Percentiles rank a stretch among this genome's conserved stretches.
Conservation (phyloP, 2,113 vertebrate genomes). For the Phrynocephalus versicolor region DNA sequence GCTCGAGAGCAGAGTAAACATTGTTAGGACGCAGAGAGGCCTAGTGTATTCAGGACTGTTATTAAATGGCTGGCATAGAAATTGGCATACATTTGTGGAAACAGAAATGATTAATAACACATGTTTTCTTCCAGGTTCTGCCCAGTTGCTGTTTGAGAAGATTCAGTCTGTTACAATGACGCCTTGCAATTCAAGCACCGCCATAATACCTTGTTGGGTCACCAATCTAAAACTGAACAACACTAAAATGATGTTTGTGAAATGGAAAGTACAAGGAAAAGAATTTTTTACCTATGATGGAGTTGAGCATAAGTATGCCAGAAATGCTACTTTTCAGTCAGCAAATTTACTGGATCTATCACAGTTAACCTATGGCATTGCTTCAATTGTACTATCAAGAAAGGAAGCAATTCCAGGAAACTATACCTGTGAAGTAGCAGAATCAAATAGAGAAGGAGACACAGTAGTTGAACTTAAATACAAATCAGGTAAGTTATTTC, state of each 20-base stretch:
- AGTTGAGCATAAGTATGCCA: fast-evolving
- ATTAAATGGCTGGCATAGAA: neutral
- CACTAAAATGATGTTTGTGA: conserved; percentile 48
- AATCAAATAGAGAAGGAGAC: conserved; percentile 71
- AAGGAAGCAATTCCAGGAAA: conserved; percentile 61
- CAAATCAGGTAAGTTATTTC: conserved; percentile 59
- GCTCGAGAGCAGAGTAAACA: neutral
- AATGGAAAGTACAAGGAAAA: conserved; percentile 59
- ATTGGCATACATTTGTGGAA: neutral
- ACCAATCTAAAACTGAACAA: conserved; percentile 45
- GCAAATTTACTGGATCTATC: conserved; percentile 13
- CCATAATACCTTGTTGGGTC: conserved; percentile 70
- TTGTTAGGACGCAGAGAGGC: neutral
- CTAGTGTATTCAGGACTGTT: neutral
- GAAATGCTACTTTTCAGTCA: fast-evolving
- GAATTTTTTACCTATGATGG: conserved; percentile 65
- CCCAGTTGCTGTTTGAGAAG: conserved; percentile 57
- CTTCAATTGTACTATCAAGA: conserved; percentile 64
- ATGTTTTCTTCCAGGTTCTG: conserved; percentile 72
- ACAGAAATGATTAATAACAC: neutral
- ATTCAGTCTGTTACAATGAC: conserved; percentile 43
- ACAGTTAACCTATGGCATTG: conserved; percentile 56
- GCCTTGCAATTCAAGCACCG: conserved; percentile 57
- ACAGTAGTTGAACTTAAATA: conserved; percentile 56
- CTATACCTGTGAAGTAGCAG: conserved; percentile 76